These are phyloP conservation scores for Tiliqua scincoides DNA, from an alignment of 2,113 vertebrate species.

Conservation along the genomic window DNA sequence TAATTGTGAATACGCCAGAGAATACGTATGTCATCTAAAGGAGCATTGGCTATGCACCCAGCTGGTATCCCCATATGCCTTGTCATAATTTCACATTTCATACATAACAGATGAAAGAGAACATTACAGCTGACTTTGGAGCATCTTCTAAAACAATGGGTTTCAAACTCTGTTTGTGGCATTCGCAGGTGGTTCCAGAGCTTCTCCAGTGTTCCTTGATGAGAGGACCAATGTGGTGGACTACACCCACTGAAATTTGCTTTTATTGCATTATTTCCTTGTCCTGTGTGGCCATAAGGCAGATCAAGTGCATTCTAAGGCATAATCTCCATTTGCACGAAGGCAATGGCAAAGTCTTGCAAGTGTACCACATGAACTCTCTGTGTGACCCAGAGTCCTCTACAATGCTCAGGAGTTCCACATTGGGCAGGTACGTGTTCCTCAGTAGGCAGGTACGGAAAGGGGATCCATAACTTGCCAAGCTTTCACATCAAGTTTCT, in stretches of 20 bases:
- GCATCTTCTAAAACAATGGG: conserved; percentile 41
- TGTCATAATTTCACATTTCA: conserved; percentile 62
- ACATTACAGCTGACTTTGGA: conserved; percentile 10
- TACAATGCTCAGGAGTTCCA: background rate
- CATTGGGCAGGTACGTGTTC: background rate
- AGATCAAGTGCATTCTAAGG: background rate
- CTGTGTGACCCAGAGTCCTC: background rate
- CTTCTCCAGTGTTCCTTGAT: background rate
- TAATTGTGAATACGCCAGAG: conserved; percentile 51
- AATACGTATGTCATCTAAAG: conserved; percentile 57
- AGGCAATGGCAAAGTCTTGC: background rate
- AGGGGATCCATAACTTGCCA: too few species aligned
- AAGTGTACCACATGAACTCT: background rate
- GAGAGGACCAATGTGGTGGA: background rate
- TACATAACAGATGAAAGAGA: conserved; percentile 40
- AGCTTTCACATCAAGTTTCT: too few species aligned
- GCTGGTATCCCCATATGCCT: conserved; percentile 71
- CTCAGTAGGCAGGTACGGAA: background rate
- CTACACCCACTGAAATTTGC: background rate
- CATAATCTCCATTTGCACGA: background rate
- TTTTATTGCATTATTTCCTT: background rate
- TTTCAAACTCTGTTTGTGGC: background rate
- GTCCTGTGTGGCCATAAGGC: background rate
- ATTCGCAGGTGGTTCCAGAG: background rate
- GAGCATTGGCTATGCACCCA: conserved; percentile 57